These are phyloP conservation scores for Temnothorax unifasciatus DNA, from an alignment of 2,888 invertebrate species.

Conservation along the genomic window DNA sequence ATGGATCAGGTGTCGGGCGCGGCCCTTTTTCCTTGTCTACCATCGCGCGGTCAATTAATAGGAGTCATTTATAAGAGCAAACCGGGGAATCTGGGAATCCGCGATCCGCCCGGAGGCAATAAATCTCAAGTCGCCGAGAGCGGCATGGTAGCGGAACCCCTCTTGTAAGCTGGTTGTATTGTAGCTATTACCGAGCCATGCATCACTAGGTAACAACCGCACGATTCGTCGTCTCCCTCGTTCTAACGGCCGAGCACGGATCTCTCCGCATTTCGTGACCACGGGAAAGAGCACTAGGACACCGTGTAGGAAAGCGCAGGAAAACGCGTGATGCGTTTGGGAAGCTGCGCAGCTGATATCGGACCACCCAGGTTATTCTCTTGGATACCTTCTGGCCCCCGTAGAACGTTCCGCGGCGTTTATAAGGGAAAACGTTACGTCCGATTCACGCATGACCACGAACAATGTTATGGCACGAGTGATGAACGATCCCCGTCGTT, in stretches of 20 bases:
- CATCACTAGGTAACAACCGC: conserved; percentile 85
- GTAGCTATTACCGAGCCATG: conserved; percentile 86
- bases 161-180: conserved; percentile 86
- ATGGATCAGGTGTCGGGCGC: conserved; percentile 50
- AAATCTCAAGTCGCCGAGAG: conserved; percentile 84
- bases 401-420: conserved; percentile 60
- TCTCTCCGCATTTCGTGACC: conserved; percentile 30
- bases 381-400: conserved; percentile 46
- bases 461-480: conserved; percentile 57
- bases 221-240: conserved; percentile 76
- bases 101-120: conserved; percentile 84
- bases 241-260: conserved; percentile 30
- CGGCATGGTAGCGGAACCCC: conserved; percentile 83
- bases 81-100: conserved; percentile 85
- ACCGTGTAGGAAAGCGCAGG: conserved; percentile 83
- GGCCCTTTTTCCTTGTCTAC: conserved; percentile 59
- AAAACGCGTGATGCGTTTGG: conserved; percentile 85
- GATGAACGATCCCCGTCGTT: conserved; percentile 47
- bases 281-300: conserved; percentile 83
- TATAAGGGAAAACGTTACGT: conserved; percentile 64
- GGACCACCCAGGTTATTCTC: conserved; percentile 84
- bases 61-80: conserved; percentile 86
- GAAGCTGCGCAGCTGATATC: conserved; percentile 84
- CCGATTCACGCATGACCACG: conserved; percentile 52
- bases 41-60: conserved; percentile 84